Base-by-base conservation (phyloP, 30 jellyfish, hydroid and myxozoan genomes). In the Pseudorhiza aurosa region DNA sequence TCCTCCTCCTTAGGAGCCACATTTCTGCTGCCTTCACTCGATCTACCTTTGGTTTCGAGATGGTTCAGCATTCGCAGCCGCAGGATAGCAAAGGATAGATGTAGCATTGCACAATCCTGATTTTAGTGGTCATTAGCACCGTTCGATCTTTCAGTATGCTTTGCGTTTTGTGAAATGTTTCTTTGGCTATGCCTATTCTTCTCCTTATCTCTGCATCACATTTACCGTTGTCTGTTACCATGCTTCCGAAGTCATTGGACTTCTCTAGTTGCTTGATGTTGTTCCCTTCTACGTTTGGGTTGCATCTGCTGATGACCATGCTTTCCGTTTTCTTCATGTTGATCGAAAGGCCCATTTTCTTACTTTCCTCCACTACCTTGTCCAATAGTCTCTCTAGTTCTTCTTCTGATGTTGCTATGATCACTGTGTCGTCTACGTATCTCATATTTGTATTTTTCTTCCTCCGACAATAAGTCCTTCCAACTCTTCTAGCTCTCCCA, bases 401-500 rank as follows among this genome's bases (percentile, higher is more conserved):
- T 15, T 71, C 42, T 32, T 71, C 85, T 25, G 72, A 37, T 30
- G 15, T 55, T 8, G 85, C 85, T n/a, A 71, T 71, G 53, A 71
- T 6, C 64, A 53, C 85, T 1, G 85, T 71, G 64, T 71, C 72
- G 42, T 71, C 85, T 71, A 59, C 85, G 21, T 49, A 45, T 32
- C 85, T 47, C 7, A 71, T 46, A 24, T 47, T 50, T 45, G 31
- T 29, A 50, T 19, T 37, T 26, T 71, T 24, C 21, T 21, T 47
- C 85, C 85, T 17, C 24, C 42, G 5, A 71, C 42, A 8, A 46
- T 7, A 32, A 29, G 53, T 32, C 72, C 85, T 29, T 47, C 58
- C n/a, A 46, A 32, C 2, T 71, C 57, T 30, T 22, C 57, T 32
- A 47, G 11, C 55, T 27, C 77, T 15, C 88, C n/a, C 77, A 55